phyloP scores from a whole-genome alignment of 2,113 vertebrate species.

The Fukomys damarensis region DNA sequence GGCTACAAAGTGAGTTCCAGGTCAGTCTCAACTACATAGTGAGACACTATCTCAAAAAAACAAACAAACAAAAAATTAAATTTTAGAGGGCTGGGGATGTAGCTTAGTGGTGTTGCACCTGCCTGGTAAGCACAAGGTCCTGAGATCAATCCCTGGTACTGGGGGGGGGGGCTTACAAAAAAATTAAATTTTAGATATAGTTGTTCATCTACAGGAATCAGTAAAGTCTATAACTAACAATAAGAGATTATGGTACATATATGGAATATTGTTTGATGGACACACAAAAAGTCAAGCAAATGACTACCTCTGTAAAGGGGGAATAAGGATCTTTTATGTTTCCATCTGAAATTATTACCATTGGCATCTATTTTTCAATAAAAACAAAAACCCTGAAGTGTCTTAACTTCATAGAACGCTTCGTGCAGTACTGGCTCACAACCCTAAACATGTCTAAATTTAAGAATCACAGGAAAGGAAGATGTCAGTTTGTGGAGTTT shows the following conservation, averaged over 20 bases:
- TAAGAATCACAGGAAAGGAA: not conserved
- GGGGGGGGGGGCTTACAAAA: too few relatives aligned
- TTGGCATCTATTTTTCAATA: not conserved
- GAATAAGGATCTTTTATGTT: not conserved
- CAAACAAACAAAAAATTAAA: too few relatives aligned
- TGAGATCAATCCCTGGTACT: too few relatives aligned
- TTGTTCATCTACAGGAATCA: not conserved
- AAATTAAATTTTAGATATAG: not conserved
- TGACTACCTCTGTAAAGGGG: not conserved
- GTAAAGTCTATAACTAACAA: not conserved
- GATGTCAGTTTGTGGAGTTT: not conserved
- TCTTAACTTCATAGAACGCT: not conserved
- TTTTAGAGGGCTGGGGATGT: too few relatives aligned
- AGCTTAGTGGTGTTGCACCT: too few relatives aligned
- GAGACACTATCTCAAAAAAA: too few relatives aligned
- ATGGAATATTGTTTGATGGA: conserved; percentile 11
- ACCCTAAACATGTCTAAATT: not conserved
- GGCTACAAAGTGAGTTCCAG: too few relatives aligned
- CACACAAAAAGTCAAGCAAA: not conserved
- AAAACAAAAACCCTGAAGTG: conserved; percentile 28
- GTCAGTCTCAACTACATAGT: too few relatives aligned
- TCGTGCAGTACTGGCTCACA: not conserved
- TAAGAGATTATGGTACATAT: not conserved
- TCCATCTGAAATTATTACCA: not conserved
- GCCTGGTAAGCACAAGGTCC: too few relatives aligned